Base-by-base conservation (phyloP, 2,113 vertebrate genomes). In the Falcunculus frontatus region DNA sequence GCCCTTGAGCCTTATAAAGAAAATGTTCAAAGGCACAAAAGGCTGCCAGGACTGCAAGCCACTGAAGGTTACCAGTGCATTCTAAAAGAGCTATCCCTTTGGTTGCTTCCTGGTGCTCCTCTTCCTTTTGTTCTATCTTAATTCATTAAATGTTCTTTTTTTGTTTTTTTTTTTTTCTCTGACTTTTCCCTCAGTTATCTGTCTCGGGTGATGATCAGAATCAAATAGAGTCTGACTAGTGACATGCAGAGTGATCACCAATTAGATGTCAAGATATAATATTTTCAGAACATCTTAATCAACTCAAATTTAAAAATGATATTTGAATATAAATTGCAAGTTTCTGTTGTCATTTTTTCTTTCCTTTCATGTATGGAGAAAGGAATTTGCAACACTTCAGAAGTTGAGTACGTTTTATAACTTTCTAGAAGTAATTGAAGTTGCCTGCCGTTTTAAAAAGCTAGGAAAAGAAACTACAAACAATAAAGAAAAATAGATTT, bases 141-240 rank as follows among this genome's bases (percentile, higher is more conserved):
- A 63, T 85, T 70, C 42, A 44, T 82, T 59, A 55, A 62, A 23
- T 1, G 7, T 0, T 26, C 17, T 3, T 18, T 6, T 21, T 25
- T 9, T 32, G n/a, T 11, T 3, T 7, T 3, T 9, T n/a, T 16
- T 33, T 57, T 10, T 7, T 4, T 18, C 2, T 30, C 29, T 42
- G 13, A 69, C 18, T 81, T 78, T 74, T 33, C 18, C 19, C 32
- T 81, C 23, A 46, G 5, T 65, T 57, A 86, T 82, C 33, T 60
- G 8, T 85, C 20, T 84, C 5, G 3, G 12, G 3, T 86, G 30
- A 56, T 60, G 26, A 55, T 27, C 35, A 57, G 52, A 82, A 50
- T 55, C 16, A 73, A 65, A 46, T 32, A 22, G 7, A 62, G 2
- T 37, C 56, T 85, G 33, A 8, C 6, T 82, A 19, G 26, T 21